Evolutionary conservation across 2,113 vertebrate species (phyloP), one percentile per base, ranked within the genome.

Genomic region (Leptodactylus fuscus): DNA sequence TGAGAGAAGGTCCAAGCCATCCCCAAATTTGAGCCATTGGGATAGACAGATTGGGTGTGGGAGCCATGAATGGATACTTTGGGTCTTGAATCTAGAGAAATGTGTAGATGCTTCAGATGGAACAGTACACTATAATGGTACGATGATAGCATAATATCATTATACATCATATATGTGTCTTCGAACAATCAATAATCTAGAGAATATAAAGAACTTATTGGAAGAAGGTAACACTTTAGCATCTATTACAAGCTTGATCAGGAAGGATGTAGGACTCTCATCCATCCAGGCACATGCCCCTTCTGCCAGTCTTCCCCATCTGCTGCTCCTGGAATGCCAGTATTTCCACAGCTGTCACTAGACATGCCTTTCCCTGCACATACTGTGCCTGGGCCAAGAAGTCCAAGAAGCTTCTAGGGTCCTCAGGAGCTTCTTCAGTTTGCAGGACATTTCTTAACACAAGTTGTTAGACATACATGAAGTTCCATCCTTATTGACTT

Each of bases 271-370:
- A 32, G 60, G 60, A 65, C 12, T 65, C 3, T 9, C 29, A 62
- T 29, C 12, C 29, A 65, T 29, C 27, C 29, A 46, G 69, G 36
- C 38, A 38, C 38, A 12, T 11, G 20, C 55, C 15, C 16, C 32
- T 24, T 22, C 2, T 38, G 20, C 76, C 76, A 78, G 38, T 38
- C 27, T 15, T 18, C 77, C 22, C 51, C 77, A 79, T 79, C 77
- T 79, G 62, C 46, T 81, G 62, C 4, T 32, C 32, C 29, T 70
- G 46, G 46, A 70, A 49, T 22, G 27, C 44, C 29, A 78, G 27
- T 51, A 55, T 78, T 55, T 78, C 9, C 16, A 29, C 48, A 78
- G 75, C 46, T 78, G 75, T 78, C 49, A 20, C 49, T 55, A 48
- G 16, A 46, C 69, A 46, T 12, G 41, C 71, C n/a, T 24, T n/a